Conservation (phyloP, 2,113 vertebrate genomes). For the Probosciger aterrimus region DNA sequence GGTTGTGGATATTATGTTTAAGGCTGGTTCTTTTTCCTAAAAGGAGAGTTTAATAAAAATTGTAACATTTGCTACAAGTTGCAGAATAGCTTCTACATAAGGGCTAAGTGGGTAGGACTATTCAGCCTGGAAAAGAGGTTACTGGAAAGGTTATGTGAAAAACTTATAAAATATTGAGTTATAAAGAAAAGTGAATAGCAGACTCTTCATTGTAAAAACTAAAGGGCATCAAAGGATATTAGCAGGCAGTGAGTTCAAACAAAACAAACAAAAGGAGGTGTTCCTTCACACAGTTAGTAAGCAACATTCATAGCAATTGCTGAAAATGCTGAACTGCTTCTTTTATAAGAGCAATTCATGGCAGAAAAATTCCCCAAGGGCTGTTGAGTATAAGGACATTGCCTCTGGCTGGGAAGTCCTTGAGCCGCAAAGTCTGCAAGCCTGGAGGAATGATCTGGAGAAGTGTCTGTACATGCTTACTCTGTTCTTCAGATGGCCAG, state of each 20-base stretch:
- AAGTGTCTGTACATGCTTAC: not conserved
- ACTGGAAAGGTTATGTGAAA: not conserved
- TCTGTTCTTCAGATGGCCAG: not conserved
- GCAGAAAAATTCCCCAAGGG: not conserved
- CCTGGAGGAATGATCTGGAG: not conserved
- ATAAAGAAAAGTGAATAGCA: not conserved
- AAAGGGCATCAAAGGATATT: not conserved
- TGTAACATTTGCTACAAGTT: not conserved
- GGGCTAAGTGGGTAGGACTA: not conserved
- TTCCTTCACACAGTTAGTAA: not conserved
- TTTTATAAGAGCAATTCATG: not conserved
- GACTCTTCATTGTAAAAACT: not conserved
- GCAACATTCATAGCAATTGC: not conserved
- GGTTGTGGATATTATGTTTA: not conserved
- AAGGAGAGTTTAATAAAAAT: not conserved
- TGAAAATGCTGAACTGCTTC: not conserved
- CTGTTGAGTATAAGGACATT: not conserved
- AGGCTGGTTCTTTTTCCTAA: not conserved
- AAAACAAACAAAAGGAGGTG: slow-evolving; percentile 8
- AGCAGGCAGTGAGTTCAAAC: not conserved
- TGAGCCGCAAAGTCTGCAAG: not conserved
- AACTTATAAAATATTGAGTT: not conserved
- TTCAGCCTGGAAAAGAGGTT: not conserved
- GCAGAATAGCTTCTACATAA: not conserved
- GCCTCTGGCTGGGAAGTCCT: not conserved